Conservation (phyloP, 2,113 vertebrate species). For the Neogobius melanostomus region DNA sequence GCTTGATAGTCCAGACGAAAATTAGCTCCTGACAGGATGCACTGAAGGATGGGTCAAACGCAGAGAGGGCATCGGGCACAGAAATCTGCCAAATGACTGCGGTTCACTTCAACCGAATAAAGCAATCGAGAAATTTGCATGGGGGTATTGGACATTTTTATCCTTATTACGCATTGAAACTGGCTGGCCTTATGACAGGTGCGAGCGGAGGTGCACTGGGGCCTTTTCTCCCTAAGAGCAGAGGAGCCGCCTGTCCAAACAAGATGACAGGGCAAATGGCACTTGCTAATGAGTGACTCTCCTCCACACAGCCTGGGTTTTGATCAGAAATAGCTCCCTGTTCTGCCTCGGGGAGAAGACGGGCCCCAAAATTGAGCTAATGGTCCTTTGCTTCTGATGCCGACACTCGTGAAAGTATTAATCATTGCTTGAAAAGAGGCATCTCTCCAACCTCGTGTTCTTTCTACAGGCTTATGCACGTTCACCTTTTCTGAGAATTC, state of each 20-base stretch:
- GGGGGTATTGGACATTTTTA: slow-evolving; percentile 19
- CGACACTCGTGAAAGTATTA: slow-evolving; percentile 25
- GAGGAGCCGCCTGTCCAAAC: slow-evolving; percentile 65
- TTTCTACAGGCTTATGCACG: not conserved
- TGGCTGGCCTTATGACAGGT: slow-evolving; percentile 4
- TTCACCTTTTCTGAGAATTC: no score
- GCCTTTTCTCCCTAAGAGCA: slow-evolving; percentile 42
- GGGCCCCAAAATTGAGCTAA: slow-evolving; percentile 61
- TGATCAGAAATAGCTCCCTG: slow-evolving; percentile 68
- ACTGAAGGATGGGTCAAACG: no score
- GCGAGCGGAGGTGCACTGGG: not conserved
- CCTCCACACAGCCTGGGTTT: slow-evolving; percentile 50
- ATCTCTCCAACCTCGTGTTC: not conserved
- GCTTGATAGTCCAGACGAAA: no score
- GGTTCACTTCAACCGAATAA: slow-evolving; percentile 5
- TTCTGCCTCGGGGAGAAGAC: slow-evolving; percentile 39
- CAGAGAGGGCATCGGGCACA: not conserved
- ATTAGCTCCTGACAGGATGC: not conserved
- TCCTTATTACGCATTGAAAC: slow-evolving; percentile 4
- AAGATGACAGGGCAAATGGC: slow-evolving; percentile 64
- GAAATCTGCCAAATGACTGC: not conserved
- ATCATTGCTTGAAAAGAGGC: slow-evolving; percentile 24
- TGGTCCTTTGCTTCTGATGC: slow-evolving; percentile 36
- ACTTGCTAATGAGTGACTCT: slow-evolving; percentile 70
- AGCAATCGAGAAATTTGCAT: slow-evolving; percentile 11